These are phyloP conservation scores for Drosophila longiperda DNA, from an alignment of 2,888 invertebrate genomes.

Conservation along the genomic window DNA sequence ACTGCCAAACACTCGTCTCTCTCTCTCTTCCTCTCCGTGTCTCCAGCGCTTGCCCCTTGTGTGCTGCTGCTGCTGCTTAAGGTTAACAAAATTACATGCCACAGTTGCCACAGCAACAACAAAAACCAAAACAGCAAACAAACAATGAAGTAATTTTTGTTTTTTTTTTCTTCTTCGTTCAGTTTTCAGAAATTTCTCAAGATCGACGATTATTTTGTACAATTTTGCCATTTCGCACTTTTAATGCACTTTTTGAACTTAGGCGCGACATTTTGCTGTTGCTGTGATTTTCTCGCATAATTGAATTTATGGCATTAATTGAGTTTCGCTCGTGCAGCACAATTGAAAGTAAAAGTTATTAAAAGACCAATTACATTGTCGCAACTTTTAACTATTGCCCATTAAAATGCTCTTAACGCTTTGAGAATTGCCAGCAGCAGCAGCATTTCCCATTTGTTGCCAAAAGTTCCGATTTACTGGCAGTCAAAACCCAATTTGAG, in stretches of 20 bases:
- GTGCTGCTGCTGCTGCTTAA: conserved; percentile 43
- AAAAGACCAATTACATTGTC: conserved; percentile 64
- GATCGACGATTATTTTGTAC: conserved; percentile 39
- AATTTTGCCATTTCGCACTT: conserved; percentile 18
- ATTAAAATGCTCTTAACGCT: conserved; percentile 51
- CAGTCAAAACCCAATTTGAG: conserved; percentile 45
- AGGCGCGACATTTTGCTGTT: conserved; percentile 46
- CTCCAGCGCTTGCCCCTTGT: background rate
- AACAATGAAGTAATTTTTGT: conserved; percentile 58
- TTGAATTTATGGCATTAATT: conserved; percentile 40
- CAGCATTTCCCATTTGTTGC: conserved; percentile 22
- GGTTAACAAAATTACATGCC: conserved; percentile 68
- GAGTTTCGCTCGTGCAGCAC: conserved; percentile 45
- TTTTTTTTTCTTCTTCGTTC: conserved; percentile 32
- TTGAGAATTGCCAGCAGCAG: conserved; percentile 35
- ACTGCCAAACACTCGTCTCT: conserved; percentile 53
- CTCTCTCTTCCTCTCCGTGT: background rate
- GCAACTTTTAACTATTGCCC: conserved; percentile 41
- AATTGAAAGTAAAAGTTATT: conserved; percentile 72
- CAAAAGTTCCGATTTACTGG: conserved; percentile 37
- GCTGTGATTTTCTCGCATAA: conserved; percentile 14
- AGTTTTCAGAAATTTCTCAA: conserved; percentile 61
- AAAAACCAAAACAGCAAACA: conserved; percentile 20
- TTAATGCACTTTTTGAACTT: conserved; percentile 73
- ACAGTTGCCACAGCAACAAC: conserved; percentile 61